Percentiles rank a stretch among this genome's conserved stretches.
phyloP scores from a whole-genome alignment of 2,113 vertebrate species.

The Pycnonotus jocosus region DNA sequence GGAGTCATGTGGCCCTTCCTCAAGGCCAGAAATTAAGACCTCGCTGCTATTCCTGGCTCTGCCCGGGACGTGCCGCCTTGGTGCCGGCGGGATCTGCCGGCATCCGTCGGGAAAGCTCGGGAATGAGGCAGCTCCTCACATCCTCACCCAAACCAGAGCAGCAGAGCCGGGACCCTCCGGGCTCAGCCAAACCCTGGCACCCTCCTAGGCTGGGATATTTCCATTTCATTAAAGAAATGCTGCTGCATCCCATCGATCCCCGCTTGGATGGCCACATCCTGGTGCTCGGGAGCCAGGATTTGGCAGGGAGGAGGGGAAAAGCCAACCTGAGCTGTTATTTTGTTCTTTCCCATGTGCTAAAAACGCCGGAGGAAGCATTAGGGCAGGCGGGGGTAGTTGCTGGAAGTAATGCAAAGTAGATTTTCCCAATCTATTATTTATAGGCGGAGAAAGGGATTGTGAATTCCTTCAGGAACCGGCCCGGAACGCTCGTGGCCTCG shows the following conservation, averaged over 20 bases:
- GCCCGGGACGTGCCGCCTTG: accelerated
- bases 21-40: constrained; percentile 19
- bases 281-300: neutral
- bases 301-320: accelerated
- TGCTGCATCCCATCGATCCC: neutral
- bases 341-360: neutral
- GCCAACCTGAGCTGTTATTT: neutral
- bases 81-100: neutral
- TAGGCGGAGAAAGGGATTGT: neutral
- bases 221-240: neutral
- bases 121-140: neutral
- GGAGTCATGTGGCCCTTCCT: constrained; percentile 21
- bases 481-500: neutral
- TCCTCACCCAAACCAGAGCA: neutral
- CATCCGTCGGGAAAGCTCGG: neutral
- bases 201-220: neutral
- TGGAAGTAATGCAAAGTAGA: constrained; percentile 1
- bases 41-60: constrained; percentile 17
- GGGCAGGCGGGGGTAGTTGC: neutral
- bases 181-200: neutral
- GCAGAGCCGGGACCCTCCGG: neutral
- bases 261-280: neutral
- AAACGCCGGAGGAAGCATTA: neutral
- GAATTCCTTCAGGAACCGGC: neutral
- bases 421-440: constrained; percentile 51